phyloP scores from a whole-genome alignment of 2,113 vertebrate genomes.

The Urocynchramus pylzowi region DNA sequence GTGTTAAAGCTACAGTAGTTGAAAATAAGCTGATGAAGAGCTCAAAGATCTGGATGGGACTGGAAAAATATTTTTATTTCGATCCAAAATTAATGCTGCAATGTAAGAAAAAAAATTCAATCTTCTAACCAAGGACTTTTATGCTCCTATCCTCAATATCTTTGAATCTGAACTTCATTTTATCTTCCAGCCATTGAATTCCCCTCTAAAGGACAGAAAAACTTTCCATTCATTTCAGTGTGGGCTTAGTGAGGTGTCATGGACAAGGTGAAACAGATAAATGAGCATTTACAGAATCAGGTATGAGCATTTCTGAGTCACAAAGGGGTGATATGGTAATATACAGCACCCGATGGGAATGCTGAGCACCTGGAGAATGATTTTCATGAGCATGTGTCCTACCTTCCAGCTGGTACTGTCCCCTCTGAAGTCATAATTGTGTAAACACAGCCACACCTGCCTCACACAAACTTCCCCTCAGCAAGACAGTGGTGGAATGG shows the following conservation, averaged over 20 bases:
- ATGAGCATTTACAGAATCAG: not conserved
- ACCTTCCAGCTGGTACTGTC: not conserved
- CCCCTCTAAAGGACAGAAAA: not conserved
- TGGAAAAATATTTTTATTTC: not conserved
- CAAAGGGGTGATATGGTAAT: not conserved
- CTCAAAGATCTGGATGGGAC: not conserved
- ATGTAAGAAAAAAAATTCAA: not conserved
- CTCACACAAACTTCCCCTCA: not conserved
- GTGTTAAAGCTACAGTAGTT: not conserved
- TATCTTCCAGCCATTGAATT: not conserved
- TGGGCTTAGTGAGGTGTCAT: not conserved
- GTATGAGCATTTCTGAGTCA: not conserved
- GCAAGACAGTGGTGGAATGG: not conserved
- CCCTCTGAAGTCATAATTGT: not conserved
- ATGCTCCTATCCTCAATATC: not conserved
- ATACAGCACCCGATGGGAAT: not conserved
- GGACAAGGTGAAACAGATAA: not conserved
- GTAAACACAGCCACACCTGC: fast-evolving
- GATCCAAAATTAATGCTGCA: not conserved
- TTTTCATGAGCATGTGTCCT: not conserved
- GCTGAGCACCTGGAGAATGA: not conserved
- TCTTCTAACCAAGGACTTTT: not conserved
- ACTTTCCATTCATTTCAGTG: not conserved
- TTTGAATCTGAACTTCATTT: not conserved
- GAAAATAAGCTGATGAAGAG: not conserved